These are phyloP conservation scores for Clamator glandarius DNA, from an alignment of 2,797 vertebrate genomes.

Conservation along the genomic window DNA sequence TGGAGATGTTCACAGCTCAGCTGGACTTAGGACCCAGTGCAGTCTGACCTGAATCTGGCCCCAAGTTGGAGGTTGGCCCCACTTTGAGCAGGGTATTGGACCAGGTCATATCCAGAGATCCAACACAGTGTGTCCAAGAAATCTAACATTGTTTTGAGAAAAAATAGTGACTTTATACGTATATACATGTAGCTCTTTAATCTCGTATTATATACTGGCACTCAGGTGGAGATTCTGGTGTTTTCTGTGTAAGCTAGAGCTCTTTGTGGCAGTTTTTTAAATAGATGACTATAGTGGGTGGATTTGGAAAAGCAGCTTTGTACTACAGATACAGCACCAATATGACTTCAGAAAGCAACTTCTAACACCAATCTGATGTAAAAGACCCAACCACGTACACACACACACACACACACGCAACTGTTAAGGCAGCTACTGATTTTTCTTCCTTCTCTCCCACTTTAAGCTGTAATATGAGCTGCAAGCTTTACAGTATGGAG, in stretches of 20 bases:
- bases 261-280: neutral
- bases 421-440: neutral
- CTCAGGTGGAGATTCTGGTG: neutral
- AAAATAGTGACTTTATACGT: neutral
- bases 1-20: neutral
- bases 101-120: neutral
- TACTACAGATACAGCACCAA: neutral
- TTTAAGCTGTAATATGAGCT: neutral
- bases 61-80: neutral
- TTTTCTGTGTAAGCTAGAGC: neutral
- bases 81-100: neutral
- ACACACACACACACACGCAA: neutral
- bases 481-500: neutral
- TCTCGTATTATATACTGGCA: neutral
- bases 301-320: neutral
- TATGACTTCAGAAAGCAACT: neutral
- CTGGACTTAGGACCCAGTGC: neutral
- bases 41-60: neutral
- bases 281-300: neutral
- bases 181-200: fast-evolving
- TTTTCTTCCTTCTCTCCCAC: neutral
- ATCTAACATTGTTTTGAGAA: neutral
- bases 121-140: neutral
- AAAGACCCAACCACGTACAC: neutral
- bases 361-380: neutral